A percentile compares a stretch with the other conserved stretches of the same genome.
Conservation (phyloP, 2,888 invertebrate genomes). For the Oscheius sp. region DNA sequence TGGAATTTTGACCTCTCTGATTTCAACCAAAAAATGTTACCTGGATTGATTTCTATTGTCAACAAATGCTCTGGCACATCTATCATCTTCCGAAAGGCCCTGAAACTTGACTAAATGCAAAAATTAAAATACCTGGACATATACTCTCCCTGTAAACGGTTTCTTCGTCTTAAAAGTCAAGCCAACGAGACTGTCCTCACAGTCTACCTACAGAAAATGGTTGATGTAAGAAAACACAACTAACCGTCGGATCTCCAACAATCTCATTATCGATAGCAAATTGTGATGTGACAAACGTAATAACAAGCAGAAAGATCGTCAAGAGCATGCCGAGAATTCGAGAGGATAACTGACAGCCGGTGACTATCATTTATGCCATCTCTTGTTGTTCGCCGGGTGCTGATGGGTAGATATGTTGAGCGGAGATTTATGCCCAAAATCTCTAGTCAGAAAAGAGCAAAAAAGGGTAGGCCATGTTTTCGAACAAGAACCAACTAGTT, state of each 20-base stretch:
- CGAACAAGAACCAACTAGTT: too few species aligned
- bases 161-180: slow-evolving; percentile 67
- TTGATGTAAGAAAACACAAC: not conserved
- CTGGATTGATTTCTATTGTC: slow-evolving; percentile 61
- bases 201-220: slow-evolving; percentile 57
- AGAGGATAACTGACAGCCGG: slow-evolving; percentile 27
- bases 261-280: slow-evolving; percentile 60
- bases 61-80: slow-evolving; percentile 62
- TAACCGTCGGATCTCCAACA: slow-evolving; percentile 59
- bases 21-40: slow-evolving; percentile 4
- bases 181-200: slow-evolving; percentile 62
- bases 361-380: slow-evolving; percentile 31
- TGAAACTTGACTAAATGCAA: slow-evolving; percentile 19
- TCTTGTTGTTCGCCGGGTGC: slow-evolving; percentile 22
- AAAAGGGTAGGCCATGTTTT: too few species aligned
- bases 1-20: slow-evolving; percentile 32
- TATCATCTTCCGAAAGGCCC: slow-evolving; percentile 65
- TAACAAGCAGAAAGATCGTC: not conserved
- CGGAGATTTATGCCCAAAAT: too few species aligned
- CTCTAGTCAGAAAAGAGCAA: too few species aligned
- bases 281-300: not conserved
- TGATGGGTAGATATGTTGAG: slow-evolving; percentile 21
- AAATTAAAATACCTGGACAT: slow-evolving; percentile 38
- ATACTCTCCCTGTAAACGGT: slow-evolving; percentile 66
- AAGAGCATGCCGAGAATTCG: not conserved